Evolutionary conservation across 2,113 vertebrate species (phyloP).

Genomic region (Silurus asotus): DNA sequence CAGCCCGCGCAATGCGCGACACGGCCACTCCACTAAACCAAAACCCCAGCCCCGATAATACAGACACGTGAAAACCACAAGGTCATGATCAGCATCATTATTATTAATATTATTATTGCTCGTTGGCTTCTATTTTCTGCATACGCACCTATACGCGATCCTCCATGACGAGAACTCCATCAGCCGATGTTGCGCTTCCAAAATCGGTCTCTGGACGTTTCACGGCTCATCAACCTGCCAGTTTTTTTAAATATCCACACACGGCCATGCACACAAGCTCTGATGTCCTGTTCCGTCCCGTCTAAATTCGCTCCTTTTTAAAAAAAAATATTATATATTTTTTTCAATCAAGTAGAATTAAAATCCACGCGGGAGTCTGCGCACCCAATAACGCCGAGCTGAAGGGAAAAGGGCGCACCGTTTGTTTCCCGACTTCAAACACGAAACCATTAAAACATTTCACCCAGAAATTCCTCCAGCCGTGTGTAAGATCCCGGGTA

Average conservation of each 20-base stretch:
- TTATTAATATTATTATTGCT: too few species aligned
- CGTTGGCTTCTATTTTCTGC: too few species aligned
- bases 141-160: slow-evolving; percentile 73
- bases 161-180: slow-evolving; percentile 76
- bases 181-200: slow-evolving; percentile 60
- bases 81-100: too few species aligned
- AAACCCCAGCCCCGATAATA: too few species aligned
- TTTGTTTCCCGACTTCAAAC: background rate
- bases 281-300: background rate
- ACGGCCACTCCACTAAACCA: background rate
- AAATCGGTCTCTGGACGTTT: slow-evolving; percentile 45
- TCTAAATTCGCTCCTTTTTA: background rate
- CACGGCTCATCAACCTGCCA: slow-evolving; percentile 56
- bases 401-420: slow-evolving; percentile 24
- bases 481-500: slow-evolving; percentile 1
- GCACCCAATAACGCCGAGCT: slow-evolving; percentile 8
- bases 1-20: background rate
- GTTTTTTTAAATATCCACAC: slow-evolving; percentile 63
- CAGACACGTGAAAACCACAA: too few species aligned
- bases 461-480: background rate
- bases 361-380: slow-evolving; percentile 26
- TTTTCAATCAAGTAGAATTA: background rate
- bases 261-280: background rate
- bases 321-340: background rate
- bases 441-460: slow-evolving; percentile 8